Evolutionary conservation across 2,113 vertebrate species (phyloP), one percentile per base, ranked within the genome.

Genomic region (Dinomys branickii): DNA sequence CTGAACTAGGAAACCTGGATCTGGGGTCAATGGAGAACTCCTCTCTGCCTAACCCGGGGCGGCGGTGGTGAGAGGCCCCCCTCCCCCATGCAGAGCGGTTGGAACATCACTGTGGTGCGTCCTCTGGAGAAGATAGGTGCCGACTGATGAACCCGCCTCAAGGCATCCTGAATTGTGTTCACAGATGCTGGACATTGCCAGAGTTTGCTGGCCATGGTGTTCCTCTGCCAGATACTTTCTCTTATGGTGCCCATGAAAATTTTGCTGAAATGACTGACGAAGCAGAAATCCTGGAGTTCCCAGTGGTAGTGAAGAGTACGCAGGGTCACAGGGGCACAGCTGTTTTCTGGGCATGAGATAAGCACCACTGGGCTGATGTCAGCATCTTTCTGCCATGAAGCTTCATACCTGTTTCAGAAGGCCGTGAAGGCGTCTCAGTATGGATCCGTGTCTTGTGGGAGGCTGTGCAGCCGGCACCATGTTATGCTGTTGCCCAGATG

Each of bases 251-350:
- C 98, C 99, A 99, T 94, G 99, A 99, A 97, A 99, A 99, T 98
- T 99, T 99, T 98, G 98, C 98, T 97, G 99, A 99, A 98, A 99
- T 99, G 99, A 99, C 99, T 96, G 99, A 99, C 97, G 98, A 99
- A 98, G 98, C 98, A 65, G 99, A 99, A 98, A 98, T 98, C 22
- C 97, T 99, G 98, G 99, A 99, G 97, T 99, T 99, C 92, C 99
- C 99, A 82, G 99, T 99, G 99, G 99, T 99, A 93, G 98, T 99
- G 96, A 99, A 99, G 98, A 99, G 99, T 93, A 99, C 99, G 9
- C 98, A 99, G 87, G 99, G 99, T 85, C 99, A 99, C 94, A 98
- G 98, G 98, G 99, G 99, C 92, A 99, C 99, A 98, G 99, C 99
- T 78, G 99, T 99, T 89, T 99, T 99, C 97, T 98, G 99, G 96